Base-by-base conservation (phyloP, 2,797 vertebrate species). In the Parauchenoglanis punctatus region DNA sequence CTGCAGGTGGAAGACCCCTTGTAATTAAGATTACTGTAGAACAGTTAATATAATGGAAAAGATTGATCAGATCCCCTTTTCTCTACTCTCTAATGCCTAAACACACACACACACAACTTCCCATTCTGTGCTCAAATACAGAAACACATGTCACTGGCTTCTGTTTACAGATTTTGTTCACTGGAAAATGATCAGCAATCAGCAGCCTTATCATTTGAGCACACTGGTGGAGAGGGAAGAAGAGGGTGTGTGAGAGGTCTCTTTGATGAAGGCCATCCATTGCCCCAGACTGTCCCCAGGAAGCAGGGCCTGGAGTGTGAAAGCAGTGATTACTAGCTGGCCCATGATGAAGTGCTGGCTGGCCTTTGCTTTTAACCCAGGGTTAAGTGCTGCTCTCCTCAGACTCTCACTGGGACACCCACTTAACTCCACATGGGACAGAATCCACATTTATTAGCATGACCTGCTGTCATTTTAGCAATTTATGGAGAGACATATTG, bases 311-410 rank as follows among this genome's bases (percentile, higher is more conserved):
- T 63, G 90, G 91, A 91, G 86, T 83, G 67, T 31, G 89, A 91
- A 92, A 91, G 86, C 91, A 90, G 92, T 95, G 95, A 95, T 96
- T 95, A 94, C 94, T 91, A 91, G 91, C 93, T 92, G 89, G 92
- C 88, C 58, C 49, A 85, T 93, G 93, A 94, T 95, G 93, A 95
- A 94, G 93, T 92, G 92, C 93, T 94, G 91, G 91, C 90, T 91
- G 90, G 92, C 91, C 70, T 90, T 88, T 89, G 85, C 90, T 93
- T 92, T 90, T 91, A 91, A 92, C 93, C 87, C 80, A 90, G 59
- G 63, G 90, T 86, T 81, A 90, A 93, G 93, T 92, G 93, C 89
- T 88, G 87, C 89, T 89, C 75, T 88, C 84, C 89, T 91, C 90
- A 85, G 90, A 86, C 67, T 90, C 82, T 88, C 87, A 87, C 87